These are phyloP conservation scores for Petrocephalus sullivani DNA, from an alignment of 2,797 vertebrate genomes.

Conservation along the genomic window DNA sequence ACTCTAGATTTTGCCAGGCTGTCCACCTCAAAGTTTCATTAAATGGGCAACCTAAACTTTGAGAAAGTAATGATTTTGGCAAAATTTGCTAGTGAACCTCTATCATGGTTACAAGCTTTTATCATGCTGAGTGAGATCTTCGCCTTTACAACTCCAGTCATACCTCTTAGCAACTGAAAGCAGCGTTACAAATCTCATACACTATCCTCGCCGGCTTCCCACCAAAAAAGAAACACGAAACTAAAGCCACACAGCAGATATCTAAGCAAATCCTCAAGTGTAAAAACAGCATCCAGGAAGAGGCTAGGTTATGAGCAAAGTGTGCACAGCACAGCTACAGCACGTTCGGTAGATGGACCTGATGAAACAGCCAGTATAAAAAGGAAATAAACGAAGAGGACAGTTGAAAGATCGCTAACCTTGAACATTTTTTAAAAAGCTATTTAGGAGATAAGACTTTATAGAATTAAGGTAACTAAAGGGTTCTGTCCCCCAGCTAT, in stretches of 20 bases:
- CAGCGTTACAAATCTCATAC: neutral
- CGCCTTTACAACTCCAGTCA: neutral
- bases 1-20: neutral
- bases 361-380: slow-evolving; percentile 44
- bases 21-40: neutral
- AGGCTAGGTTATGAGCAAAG: neutral
- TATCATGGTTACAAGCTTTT: neutral
- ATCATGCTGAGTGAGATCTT: neutral
- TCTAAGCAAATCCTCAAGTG: neutral
- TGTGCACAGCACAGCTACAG: slow-evolving; percentile 13
- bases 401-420: slow-evolving; percentile 33
- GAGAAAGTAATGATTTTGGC: neutral
- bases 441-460: slow-evolving; percentile 27
- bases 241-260: neutral
- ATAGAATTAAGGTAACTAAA: slow-evolving; percentile 17
- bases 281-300: neutral
- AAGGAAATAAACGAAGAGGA: slow-evolving; percentile 31
- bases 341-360: slow-evolving; percentile 30
- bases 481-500: slow-evolving; percentile 12
- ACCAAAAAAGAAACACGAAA: neutral
- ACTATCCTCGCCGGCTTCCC: neutral
- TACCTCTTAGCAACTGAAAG: neutral
- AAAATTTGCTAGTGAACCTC: neutral
- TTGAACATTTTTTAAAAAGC: slow-evolving; percentile 34
- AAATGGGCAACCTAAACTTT: neutral